Evolutionary conservation across 2,113 vertebrate genomes (phyloP).

Genomic region (Puffinus mauretanicus): DNA sequence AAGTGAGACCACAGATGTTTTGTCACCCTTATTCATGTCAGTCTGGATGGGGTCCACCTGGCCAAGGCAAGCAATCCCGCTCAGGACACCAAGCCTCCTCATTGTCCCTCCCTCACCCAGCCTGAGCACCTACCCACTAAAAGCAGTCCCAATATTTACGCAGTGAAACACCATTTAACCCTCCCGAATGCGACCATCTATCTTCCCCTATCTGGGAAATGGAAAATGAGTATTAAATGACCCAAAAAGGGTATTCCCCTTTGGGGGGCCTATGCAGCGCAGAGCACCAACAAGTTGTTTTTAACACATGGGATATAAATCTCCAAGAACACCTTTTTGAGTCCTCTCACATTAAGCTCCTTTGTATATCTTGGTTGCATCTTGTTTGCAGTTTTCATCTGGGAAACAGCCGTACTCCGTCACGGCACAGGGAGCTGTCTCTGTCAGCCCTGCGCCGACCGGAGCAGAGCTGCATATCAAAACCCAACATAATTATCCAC

Average conservation of each 20-base stretch:
- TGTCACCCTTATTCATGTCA: not conserved
- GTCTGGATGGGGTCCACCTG: not conserved
- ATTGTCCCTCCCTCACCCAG: not conserved
- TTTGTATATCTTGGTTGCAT: slow-evolving; percentile 13
- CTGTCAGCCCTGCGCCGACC: not conserved
- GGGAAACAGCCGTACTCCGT: slow-evolving; percentile 42
- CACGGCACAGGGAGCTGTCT: slow-evolving; percentile 42
- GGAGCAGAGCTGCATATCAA: slow-evolving; percentile 32
- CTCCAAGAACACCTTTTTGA: not conserved
- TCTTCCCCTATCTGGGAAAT: not conserved
- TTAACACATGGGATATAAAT: not conserved
- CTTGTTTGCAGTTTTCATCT: slow-evolving; percentile 26
- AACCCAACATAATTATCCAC: slow-evolving; percentile 65
- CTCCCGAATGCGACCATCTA: not conserved
- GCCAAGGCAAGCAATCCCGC: not conserved
- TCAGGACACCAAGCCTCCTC: not conserved
- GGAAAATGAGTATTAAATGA: not conserved
- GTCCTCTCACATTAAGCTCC: not conserved
- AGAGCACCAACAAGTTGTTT: not conserved
- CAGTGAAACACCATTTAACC: not conserved
- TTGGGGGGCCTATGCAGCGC: not conserved
- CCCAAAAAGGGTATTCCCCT: not conserved
- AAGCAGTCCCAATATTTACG: not conserved
- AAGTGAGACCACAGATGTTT: not conserved
- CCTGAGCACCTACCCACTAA: not conserved